These are phyloP conservation scores for Ophioderma brevispina DNA, from an alignment of 35 echinoderm and acorn worm species.

Conservation along the genomic window DNA sequence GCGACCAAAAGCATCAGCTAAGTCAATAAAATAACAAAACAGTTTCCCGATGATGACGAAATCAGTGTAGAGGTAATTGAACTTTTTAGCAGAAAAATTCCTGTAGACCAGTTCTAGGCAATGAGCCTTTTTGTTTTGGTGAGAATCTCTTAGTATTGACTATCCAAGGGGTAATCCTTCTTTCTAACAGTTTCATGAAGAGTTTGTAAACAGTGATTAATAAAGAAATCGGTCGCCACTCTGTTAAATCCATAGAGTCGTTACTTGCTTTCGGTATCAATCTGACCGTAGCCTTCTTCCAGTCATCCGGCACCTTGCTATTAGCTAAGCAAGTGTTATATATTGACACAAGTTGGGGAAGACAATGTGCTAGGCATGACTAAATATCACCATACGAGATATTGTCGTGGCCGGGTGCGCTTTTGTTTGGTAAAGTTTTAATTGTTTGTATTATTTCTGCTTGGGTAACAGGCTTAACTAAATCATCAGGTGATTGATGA, in stretches of 20 bases:
- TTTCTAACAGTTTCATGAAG: not conserved
- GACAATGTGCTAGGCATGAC: not conserved
- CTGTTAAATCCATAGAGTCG: not conserved
- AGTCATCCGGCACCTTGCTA: not conserved
- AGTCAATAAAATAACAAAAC: slow-evolving; percentile 34
- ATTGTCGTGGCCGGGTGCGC: not conserved
- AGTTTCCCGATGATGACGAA: slow-evolving; percentile 8
- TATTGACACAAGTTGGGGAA: not conserved
- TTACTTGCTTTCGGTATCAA: not conserved
- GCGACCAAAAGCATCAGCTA: slow-evolving; percentile 32
- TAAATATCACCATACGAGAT: not conserved
- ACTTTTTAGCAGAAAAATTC: not conserved
- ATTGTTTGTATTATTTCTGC: not conserved
- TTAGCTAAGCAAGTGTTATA: not conserved
- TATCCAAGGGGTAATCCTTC: not conserved
- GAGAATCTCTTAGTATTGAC: not conserved
- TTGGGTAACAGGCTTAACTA: not conserved
- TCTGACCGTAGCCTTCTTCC: not conserved
- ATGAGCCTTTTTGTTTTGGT: slow-evolving; percentile 14
- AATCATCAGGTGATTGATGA: not conserved
- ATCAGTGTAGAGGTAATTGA: slow-evolving; percentile 25
- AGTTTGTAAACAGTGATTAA: not conserved
- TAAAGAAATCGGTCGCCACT: not conserved
- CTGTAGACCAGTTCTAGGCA: slow-evolving; percentile 22
- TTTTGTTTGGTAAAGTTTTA: not conserved